Conservation (phyloP, 2,113 vertebrate species). For the Cygnus buccinator region DNA sequence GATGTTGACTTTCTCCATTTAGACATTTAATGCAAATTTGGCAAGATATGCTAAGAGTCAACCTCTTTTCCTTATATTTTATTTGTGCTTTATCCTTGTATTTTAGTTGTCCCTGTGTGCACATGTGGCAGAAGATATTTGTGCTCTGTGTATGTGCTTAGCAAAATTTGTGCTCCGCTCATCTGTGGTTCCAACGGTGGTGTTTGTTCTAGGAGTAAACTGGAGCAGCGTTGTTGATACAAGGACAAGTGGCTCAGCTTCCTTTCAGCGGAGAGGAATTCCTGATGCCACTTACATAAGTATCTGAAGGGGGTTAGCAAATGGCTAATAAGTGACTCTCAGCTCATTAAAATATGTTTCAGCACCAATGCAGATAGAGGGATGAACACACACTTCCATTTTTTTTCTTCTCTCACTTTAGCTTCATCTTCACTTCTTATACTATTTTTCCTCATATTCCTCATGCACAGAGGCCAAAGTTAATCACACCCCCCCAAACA, state of each 20-base stretch:
- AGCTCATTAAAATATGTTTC: neutral
- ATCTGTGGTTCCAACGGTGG: neutral
- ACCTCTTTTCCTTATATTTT: neutral
- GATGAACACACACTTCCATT: neutral
- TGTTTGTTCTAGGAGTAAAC: neutral
- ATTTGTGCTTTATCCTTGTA: neutral
- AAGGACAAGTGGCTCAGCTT: neutral
- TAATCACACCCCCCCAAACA: neutral
- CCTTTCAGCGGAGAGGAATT: neutral
- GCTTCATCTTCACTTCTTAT: too few species aligned
- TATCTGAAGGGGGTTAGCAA: neutral
- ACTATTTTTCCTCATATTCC: too few species aligned
- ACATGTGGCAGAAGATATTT: neutral
- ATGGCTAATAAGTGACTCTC: neutral
- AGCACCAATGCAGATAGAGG: neutral
- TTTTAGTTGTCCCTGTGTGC: accelerated
- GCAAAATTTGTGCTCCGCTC: neutral
- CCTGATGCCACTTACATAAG: neutral
- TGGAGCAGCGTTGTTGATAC: neutral
- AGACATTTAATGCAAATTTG: neutral
- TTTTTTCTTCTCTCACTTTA: neutral
- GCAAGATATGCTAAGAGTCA: neutral
- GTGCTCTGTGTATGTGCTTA: neutral
- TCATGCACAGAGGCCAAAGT: neutral
- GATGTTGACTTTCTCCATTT: neutral